A percentile compares a stretch with the other conserved stretches of the same genome.
These are phyloP conservation scores for Auanema sp. DNA, from an alignment of 2,888 invertebrate genomes.

Conservation along the genomic window DNA sequence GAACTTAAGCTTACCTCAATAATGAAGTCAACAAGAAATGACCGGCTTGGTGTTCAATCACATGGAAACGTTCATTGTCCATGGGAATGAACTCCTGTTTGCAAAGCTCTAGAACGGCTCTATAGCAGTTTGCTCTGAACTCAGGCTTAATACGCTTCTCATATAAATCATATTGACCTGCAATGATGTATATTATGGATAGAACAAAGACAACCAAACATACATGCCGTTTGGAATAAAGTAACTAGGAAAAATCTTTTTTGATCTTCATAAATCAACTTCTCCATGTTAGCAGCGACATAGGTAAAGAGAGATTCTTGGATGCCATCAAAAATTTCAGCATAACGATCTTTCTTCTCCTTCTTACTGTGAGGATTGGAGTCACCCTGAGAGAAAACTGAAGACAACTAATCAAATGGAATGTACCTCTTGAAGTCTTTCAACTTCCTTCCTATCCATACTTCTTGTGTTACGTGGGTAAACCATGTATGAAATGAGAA, in stretches of 20 bases:
- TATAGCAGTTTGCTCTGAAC: conserved; percentile 44
- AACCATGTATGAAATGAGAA: conserved; percentile 81
- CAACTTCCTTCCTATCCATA: conserved; percentile 81
- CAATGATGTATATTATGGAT: conserved; percentile 14
- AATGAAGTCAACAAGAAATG: conserved; percentile 29
- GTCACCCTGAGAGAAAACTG: conserved; percentile 25
- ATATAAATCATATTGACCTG: conserved; percentile 48
- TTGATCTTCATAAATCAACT: conserved; percentile 48
- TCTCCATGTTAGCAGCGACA: conserved; percentile 56
- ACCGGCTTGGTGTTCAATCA: conserved; percentile 42
- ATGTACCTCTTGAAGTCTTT: conserved; percentile 74
- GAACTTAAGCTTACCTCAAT: conserved; percentile 4
- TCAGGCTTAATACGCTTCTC: conserved; percentile 41
- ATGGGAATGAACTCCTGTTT: conserved; percentile 57
- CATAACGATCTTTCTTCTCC: conserved; percentile 37
- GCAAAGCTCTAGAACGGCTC: conserved; percentile 51
- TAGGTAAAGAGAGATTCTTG: conserved; percentile 49
- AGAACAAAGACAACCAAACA: conserved; percentile 18
- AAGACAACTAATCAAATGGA: background rate
- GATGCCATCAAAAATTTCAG: conserved; percentile 49
- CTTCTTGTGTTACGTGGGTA: conserved; percentile 79
- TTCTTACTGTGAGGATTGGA: conserved; percentile 40
- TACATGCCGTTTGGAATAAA: conserved; percentile 36
- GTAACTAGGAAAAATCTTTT: conserved; percentile 31
- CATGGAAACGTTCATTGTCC: conserved; percentile 39